phyloP scores from a whole-genome alignment of 2,888 invertebrate species.

The Byasa hedistus region DNA sequence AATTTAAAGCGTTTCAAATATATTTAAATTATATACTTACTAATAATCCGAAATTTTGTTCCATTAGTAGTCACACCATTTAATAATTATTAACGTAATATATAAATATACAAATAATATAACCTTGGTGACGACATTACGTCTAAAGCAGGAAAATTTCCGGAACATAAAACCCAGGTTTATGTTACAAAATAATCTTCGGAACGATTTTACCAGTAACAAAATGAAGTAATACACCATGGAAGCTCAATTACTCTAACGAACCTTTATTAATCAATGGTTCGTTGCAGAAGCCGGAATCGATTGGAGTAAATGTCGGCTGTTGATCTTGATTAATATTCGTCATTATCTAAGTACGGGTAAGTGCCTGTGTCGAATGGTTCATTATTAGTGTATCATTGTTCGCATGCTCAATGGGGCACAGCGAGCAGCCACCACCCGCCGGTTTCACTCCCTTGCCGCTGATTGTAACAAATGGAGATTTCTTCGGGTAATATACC shows the following conservation, averaged over 20 bases:
- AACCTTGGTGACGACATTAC: too few relatives aligned
- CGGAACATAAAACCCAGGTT: too few relatives aligned
- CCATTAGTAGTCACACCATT: too few relatives aligned
- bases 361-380: slow-evolving; percentile 70
- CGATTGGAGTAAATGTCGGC: slow-evolving; percentile 35
- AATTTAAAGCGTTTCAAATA: too few relatives aligned
- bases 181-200: not conserved
- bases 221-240: not conserved
- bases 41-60: too few relatives aligned
- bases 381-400: slow-evolving; percentile 75
- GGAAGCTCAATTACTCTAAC: not conserved
- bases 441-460: slow-evolving; percentile 51
- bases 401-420: slow-evolving; percentile 66
- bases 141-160: too few relatives aligned
- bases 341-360: slow-evolving; percentile 52
- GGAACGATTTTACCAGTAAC: not conserved
- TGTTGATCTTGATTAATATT: slow-evolving; percentile 59
- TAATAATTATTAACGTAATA: too few relatives aligned
- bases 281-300: slow-evolving; percentile 4
- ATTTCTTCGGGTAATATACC: slow-evolving; percentile 62
- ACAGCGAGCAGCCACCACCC: slow-evolving; percentile 48
- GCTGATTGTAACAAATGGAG: slow-evolving; percentile 72
- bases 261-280: slow-evolving; percentile 1
- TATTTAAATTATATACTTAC: too few relatives aligned
- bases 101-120: too few relatives aligned